A percentile compares a stretch with the other conserved stretches of the same genome.
Evolutionary conservation across 1,140 invertebrate genomes (phyloP).

Genomic region (Drosophila orena): DNA sequence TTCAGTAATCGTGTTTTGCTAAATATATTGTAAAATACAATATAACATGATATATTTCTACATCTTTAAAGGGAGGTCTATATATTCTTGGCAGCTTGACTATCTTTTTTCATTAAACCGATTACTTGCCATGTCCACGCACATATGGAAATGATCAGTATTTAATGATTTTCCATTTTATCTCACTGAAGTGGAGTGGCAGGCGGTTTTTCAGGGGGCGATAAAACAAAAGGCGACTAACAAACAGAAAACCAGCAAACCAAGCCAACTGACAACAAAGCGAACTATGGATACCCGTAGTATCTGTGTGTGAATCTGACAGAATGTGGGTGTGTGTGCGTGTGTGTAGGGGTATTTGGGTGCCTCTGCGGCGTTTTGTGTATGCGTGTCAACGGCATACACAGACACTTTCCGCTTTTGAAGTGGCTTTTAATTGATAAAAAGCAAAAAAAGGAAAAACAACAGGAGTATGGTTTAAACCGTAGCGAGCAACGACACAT

Average conservation of each 20-base stretch:
- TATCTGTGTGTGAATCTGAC: constrained; percentile 31
- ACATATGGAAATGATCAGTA: constrained; percentile 7
- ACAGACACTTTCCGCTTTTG: constrained; percentile 82
- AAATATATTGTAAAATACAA: too few relatives aligned
- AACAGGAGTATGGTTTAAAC: constrained; percentile 46
- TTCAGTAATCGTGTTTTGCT: too few relatives aligned
- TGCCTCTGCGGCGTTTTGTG: constrained; percentile 51
- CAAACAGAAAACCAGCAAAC: constrained; percentile 70
- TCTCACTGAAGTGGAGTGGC: constrained; percentile 9
- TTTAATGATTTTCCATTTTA: constrained; percentile 45
- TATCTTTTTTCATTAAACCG: background rate
- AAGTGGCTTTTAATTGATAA: constrained; percentile 84
- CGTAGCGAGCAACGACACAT: constrained; percentile 41
- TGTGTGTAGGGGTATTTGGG: constrained; percentile 42
- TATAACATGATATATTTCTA: too few relatives aligned
- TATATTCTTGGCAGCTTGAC: background rate
- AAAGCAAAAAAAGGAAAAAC: constrained; percentile 46
- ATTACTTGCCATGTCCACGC: background rate
- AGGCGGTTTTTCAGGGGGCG: constrained; percentile 17
- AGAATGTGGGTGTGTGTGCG: constrained; percentile 19
- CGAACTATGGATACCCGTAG: constrained; percentile 40
- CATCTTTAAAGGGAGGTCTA: too few relatives aligned
- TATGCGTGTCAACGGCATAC: constrained; percentile 71
- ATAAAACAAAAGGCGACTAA: constrained; percentile 79
- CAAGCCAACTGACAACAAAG: constrained; percentile 74